These are phyloP conservation scores for Lamprologus speciosus DNA, from an alignment of 2,113 vertebrate species.

Conservation along the genomic window DNA sequence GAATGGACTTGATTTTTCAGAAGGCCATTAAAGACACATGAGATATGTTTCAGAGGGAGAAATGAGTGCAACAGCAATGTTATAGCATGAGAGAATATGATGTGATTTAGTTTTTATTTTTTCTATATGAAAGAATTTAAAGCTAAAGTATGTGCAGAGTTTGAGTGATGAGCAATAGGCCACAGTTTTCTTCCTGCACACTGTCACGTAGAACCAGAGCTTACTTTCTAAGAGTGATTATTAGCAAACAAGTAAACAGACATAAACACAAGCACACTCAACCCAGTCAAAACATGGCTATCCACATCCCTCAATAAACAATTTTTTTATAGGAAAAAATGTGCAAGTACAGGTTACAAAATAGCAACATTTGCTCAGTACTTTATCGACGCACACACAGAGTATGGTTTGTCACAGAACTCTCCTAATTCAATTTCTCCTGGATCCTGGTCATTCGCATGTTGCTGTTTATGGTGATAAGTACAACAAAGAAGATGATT, in stretches of 20 bases:
- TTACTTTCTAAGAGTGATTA: not conserved
- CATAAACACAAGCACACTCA: not conserved
- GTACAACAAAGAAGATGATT: not conserved
- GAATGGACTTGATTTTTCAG: not conserved
- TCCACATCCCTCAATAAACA: not conserved
- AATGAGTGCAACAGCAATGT: not conserved
- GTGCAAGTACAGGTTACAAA: not conserved
- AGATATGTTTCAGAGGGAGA: not conserved
- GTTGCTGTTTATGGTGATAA: not conserved
- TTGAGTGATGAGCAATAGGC: not conserved
- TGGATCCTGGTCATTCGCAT: not conserved
- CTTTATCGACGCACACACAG: not conserved
- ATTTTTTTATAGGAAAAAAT: too few species aligned
- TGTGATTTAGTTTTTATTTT: not conserved
- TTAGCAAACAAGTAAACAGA: not conserved
- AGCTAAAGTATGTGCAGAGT: not conserved
- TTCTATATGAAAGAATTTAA: not conserved
- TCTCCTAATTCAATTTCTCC: not conserved
- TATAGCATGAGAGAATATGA: not conserved
- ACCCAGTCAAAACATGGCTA: not conserved
- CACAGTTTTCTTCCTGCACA: not conserved
- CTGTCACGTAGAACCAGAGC: not conserved
- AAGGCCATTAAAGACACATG: not conserved
- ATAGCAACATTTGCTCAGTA: not conserved
- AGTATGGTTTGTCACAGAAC: not conserved